Evolutionary conservation across 2,888 invertebrate species (phyloP).

Genomic region (Nomada flava): DNA sequence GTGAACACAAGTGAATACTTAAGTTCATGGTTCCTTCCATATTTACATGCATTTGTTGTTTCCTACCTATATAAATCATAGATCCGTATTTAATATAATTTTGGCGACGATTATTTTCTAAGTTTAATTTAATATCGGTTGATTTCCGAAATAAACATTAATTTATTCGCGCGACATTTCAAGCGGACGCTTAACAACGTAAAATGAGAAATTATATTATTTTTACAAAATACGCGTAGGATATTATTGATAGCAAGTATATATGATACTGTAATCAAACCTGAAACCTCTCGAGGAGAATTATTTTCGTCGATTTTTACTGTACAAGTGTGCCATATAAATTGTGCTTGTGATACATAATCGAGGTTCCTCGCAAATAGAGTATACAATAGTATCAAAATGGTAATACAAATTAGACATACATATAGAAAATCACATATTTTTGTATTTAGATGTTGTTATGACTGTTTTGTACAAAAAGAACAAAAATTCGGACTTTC

Average conservation of each 20-base stretch:
- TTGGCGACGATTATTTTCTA: not conserved
- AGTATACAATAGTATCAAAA: not conserved
- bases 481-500: too few species aligned
- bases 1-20: not conserved
- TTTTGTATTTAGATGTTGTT: slow-evolving; percentile 20
- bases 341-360: slow-evolving; percentile 8
- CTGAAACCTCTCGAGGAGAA: not conserved
- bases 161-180: not conserved
- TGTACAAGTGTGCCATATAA: slow-evolving; percentile 6
- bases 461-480: slow-evolving; percentile 18
- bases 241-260: slow-evolving; percentile 5
- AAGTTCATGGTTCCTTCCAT: not conserved
- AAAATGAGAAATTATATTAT: slow-evolving; percentile 34
- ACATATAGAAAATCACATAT: not conserved
- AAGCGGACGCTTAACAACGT: slow-evolving; percentile 1
- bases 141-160: too few species aligned
- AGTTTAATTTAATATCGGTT: not conserved
- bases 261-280: slow-evolving; percentile 6
- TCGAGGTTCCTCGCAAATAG: too few species aligned
- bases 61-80: not conserved
- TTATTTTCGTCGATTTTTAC: not conserved
- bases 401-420: slow-evolving; percentile 4
- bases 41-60: not conserved
- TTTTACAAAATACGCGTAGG: slow-evolving; percentile 28
- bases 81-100: not conserved